phyloP scores from a whole-genome alignment of 2,797 vertebrate species.

The Erethizon dorsatum region DNA sequence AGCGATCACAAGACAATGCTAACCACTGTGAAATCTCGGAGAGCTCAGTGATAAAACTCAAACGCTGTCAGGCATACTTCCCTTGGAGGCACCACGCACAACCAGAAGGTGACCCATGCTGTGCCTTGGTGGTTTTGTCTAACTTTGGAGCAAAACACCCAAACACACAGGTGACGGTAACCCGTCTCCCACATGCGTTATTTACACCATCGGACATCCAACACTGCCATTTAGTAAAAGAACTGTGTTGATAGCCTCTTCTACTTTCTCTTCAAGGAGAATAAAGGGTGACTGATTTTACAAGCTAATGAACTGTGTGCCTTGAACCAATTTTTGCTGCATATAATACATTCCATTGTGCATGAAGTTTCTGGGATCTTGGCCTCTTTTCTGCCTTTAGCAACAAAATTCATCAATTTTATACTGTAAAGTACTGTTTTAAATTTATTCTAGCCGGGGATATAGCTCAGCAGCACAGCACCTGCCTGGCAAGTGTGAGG shows the following conservation, averaged over 20 bases:
- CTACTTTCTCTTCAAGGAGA: neutral
- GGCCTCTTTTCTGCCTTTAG: neutral
- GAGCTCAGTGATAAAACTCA: neutral
- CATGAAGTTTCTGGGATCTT: neutral
- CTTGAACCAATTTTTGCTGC: neutral
- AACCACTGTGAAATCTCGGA: neutral
- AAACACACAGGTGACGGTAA: neutral
- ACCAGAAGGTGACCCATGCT: neutral
- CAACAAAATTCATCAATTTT: neutral
- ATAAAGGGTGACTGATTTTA: neutral
- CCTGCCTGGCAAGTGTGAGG: no score
- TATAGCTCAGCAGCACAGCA: no score
- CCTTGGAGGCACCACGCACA: neutral
- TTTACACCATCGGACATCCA: neutral
- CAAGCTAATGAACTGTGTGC: neutral
- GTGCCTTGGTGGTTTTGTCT: neutral
- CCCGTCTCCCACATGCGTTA: neutral
- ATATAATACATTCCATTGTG: neutral
- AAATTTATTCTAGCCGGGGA: neutral
- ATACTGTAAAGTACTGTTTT: neutral
- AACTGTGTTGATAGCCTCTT: neutral
- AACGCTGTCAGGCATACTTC: neutral
- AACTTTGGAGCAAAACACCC: neutral
- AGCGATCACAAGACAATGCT: neutral
- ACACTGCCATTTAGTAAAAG: neutral